Evolutionary conservation across 2,888 invertebrate species (phyloP).

Genomic region (Patella ulyssiponensis): DNA sequence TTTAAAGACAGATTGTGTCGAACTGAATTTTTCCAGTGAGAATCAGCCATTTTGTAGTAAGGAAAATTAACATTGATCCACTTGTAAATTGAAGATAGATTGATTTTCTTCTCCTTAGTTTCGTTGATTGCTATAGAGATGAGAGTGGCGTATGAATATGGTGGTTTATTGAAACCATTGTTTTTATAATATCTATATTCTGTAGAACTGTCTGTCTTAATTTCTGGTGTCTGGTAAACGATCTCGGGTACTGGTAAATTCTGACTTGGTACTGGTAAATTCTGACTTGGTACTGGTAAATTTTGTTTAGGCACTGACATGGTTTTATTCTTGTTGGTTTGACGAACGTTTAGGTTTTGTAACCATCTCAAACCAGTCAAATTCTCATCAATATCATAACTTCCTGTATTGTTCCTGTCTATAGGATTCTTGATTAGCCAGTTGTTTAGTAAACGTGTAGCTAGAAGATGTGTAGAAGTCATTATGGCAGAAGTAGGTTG

Average conservation of each 20-base stretch:
- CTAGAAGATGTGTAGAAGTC: not conserved
- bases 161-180: not conserved
- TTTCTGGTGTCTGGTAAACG: too few relatives aligned
- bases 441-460: not conserved
- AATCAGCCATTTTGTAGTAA: not conserved
- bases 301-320: too few relatives aligned
- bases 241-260: too few relatives aligned
- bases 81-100: not conserved
- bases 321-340: too few relatives aligned
- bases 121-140: not conserved
- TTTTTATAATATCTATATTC: not conserved
- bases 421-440: not conserved
- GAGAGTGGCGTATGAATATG: not conserved
- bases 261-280: too few relatives aligned
- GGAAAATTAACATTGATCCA: not conserved
- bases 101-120: not conserved
- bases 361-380: not conserved
- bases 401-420: not conserved
- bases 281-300: too few relatives aligned
- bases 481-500: too few relatives aligned
- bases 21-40: not conserved
- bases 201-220: too few relatives aligned
- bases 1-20: slow-evolving; percentile 1
- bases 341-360: not conserved
- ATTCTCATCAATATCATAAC: slow-evolving; percentile 8